Evolutionary conservation across 2,113 vertebrate species (phyloP).

Genomic region (Etheostoma cragini): DNA sequence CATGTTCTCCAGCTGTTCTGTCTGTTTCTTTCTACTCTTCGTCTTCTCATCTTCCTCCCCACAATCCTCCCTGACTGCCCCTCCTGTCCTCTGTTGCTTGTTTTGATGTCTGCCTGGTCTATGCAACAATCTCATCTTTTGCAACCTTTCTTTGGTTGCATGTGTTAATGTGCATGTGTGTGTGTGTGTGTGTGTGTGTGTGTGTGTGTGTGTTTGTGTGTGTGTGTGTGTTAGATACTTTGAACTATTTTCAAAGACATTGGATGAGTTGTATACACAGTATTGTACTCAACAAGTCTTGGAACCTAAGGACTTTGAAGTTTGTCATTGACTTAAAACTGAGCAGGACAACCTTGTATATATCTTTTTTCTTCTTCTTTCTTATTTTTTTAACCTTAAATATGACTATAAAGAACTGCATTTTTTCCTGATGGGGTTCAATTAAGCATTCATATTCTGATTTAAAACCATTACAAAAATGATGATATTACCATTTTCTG

Average conservation of each 20-base stretch:
- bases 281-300: background rate
- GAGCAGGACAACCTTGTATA: background rate
- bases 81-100: background rate
- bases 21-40: conserved; percentile 7
- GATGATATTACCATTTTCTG: background rate
- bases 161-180: background rate
- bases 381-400: too few species aligned
- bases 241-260: conserved; percentile 3
- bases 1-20: conserved; percentile 1
- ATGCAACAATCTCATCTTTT: conserved; percentile 5
- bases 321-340: background rate
- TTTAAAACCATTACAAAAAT: background rate
- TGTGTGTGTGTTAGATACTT: background rate
- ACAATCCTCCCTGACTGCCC: conserved; percentile 28
- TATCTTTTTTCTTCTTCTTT: too few species aligned
- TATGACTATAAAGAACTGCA: too few species aligned
- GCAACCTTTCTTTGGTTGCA: background rate
- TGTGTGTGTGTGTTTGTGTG: background rate
- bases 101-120: conserved; percentile 32
- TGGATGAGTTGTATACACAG: background rate
- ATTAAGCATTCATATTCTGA: too few species aligned
- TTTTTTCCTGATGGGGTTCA: too few species aligned
- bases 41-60: conserved; percentile 25
- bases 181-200: background rate
- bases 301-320: background rate